A percentile compares a stretch with the other conserved stretches of the same genome.
These are phyloP conservation scores for Dione juno DNA, from an alignment of 2,888 invertebrate genomes.

Conservation along the genomic window DNA sequence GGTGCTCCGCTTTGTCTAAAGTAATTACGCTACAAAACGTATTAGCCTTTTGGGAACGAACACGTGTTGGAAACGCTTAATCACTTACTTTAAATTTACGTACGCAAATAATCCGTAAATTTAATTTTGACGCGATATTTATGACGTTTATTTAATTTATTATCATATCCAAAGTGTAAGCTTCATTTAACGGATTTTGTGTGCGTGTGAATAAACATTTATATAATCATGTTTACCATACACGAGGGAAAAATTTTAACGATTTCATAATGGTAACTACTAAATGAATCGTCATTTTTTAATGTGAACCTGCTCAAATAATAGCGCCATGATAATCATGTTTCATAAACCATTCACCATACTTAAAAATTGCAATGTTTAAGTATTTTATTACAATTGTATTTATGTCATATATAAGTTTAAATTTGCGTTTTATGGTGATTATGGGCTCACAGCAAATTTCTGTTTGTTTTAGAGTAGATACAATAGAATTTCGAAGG, in stretches of 20 bases:
- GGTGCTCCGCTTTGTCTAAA: constrained; percentile 77
- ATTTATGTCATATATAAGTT: background rate
- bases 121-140: constrained; percentile 78
- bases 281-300: constrained; percentile 60
- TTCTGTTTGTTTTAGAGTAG: constrained; percentile 14
- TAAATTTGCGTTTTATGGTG: background rate
- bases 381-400: constrained; percentile 11
- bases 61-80: constrained; percentile 79
- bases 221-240: constrained; percentile 70
- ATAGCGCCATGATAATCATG: constrained; percentile 39
- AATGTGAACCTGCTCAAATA: constrained; percentile 48
- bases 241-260: constrained; percentile 68
- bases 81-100: constrained; percentile 81
- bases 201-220: constrained; percentile 75
- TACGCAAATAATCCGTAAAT: constrained; percentile 81
- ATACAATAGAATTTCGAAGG: constrained; percentile 37
- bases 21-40: constrained; percentile 80
- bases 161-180: constrained; percentile 79
- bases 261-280: constrained; percentile 66
- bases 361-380: constrained; percentile 22
- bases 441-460: background rate
- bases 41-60: constrained; percentile 81
- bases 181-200: constrained; percentile 71
- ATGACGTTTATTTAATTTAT: constrained; percentile 80
- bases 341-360: constrained; percentile 35